Evolutionary conservation across 2,888 invertebrate species (phyloP).

Genomic region (Pomacea canaliculata): DNA sequence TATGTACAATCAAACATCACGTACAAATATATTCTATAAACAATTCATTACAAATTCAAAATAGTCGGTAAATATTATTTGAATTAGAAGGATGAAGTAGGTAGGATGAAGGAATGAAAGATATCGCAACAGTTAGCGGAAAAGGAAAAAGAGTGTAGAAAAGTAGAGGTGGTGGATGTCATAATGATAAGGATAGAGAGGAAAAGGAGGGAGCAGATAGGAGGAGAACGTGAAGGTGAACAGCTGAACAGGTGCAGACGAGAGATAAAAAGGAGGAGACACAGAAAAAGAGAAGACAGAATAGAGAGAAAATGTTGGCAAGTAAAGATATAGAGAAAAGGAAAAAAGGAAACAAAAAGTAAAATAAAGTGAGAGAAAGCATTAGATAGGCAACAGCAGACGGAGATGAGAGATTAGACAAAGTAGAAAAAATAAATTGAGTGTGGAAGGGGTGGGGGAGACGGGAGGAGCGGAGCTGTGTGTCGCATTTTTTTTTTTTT

Average conservation of each 20-base stretch:
- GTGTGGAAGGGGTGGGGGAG: neutral
- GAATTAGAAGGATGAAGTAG: too few relatives aligned
- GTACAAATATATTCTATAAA: too few relatives aligned
- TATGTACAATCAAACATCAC: too few relatives aligned
- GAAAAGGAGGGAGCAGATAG: neutral
- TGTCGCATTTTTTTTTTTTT: too few relatives aligned
- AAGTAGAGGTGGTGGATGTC: too few relatives aligned
- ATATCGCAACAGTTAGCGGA: too few relatives aligned
- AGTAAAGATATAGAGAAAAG: neutral
- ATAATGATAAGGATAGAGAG: neutral
- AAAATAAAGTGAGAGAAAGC: neutral
- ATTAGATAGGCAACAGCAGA: neutral
- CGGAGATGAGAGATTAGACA: neutral
- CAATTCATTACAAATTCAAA: too few relatives aligned
- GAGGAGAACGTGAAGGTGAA: neutral
- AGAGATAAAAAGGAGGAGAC: neutral
- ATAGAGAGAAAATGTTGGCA: neutral
- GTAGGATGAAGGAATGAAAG: too few relatives aligned
- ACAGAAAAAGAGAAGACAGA: neutral
- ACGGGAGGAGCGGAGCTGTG: neutral
- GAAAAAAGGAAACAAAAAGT: neutral
- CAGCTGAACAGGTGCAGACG: neutral
- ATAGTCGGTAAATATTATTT: too few relatives aligned
- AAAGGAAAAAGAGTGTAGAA: too few relatives aligned
- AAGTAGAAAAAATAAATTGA: neutral